Evolutionary conservation across 2,113 vertebrate species (phyloP), one percentile per base, ranked within the genome.

Genomic region (Pseudorasbora parva): DNA sequence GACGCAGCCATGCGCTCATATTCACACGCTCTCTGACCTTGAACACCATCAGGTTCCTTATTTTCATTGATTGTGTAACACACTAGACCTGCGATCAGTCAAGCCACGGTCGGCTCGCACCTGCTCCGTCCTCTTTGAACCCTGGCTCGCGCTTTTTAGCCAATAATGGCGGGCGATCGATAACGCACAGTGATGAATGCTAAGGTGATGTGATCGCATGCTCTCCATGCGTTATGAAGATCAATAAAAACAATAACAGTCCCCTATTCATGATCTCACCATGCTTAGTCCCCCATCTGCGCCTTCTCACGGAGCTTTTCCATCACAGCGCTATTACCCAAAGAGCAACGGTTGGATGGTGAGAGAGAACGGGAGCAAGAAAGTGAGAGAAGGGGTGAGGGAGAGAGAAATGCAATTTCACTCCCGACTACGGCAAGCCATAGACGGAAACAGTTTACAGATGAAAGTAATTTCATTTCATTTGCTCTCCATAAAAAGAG

Each of bases 231-330:
- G 87, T 87, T 91, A 87, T 88, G 90, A 92, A 94, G 96, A 98
- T 96, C 95, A 93, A 94, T 94, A 95, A 91, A 95, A 95, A 95
- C 87, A 92, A 95, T 94, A 95, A 94, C 90, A 88, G 93, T 93
- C 85, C 60, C 91, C 84, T 90, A 91, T 94, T 92, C 88, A 91
- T 86, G 85, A 93, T 91, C 84, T 90, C 75, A 84, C 47, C 90
- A 90, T 86, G 89, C 87, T 91, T 88, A 92, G 73, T 64, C 91
- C 92, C 93, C 87, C 72, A 33, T 77, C 51, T 68, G 51, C 19
- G 91, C 85, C 47, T 88, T 90, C 88, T 91, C 92, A 86, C 88
- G 88, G 69, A 89, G 88, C 76, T 89, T 78, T 88, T 94, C 93
- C 90, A 90, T 93, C 89, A 93, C 94, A 94, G 92, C 89, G 83